Base-by-base conservation (phyloP, 2,113 vertebrate species). In the Hemibagrus wyckioides region DNA sequence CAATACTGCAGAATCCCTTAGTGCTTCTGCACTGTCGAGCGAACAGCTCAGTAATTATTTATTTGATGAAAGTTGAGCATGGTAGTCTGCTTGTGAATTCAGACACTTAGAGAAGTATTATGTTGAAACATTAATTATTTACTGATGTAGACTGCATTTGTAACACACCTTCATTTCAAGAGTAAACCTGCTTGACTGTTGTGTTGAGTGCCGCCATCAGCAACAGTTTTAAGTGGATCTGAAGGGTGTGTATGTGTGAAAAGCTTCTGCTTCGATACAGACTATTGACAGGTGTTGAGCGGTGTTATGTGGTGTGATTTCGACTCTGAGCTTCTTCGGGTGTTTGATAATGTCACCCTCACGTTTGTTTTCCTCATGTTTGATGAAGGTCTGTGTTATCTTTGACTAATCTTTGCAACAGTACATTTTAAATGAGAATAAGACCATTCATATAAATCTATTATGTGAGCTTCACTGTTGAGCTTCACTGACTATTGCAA, bases 181-280 rank as follows among this genome's bases (percentile, higher is more conserved):
- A 87, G 54, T 63, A 30, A 86, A 56, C 50, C 63, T 56, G 30
- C 80, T 84, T 86, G 57, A 65, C 52, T 84, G 52, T 71, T 79
- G 13, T 84, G 83, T 56, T 69, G 85, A 76, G 71, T 67, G 67
- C 52, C 50, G 21, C 28, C 65, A 84, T 54, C 59, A 50, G 52
- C 80, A 39, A 80, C 85, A 73, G 41, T 85, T n/a, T 54, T 59
- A 56, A 89, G n/a, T 81, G 6, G 76, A 80, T 79, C 59, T 73
- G 28, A 85, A 75, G 73, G 76, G 17, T 82, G 85, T 30, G 28
- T 67, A 67, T 84, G 44, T 84, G 54, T 84, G 81, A 83, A 86
- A 77, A 82, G 8, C 71, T 82, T 54, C 54, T 56, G 30, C 59
- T 36, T 3, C 5, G 80, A 30, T 86, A 59, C 39, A 89, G 48